Conservation (phyloP, 2,888 invertebrate species). For the Linnaemya vulpina region DNA sequence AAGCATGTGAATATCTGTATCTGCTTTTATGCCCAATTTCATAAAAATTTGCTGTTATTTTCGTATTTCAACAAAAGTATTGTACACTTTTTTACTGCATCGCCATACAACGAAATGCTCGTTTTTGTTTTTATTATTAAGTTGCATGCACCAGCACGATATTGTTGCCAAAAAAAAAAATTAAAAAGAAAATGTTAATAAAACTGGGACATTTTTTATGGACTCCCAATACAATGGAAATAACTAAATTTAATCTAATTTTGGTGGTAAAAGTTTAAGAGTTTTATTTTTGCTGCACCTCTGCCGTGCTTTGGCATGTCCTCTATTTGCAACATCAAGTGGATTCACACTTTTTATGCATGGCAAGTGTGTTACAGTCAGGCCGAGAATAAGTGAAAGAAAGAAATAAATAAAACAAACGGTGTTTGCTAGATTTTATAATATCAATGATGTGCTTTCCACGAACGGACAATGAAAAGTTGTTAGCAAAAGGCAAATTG, state of each 20-base stretch:
- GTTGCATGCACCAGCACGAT: constrained; percentile 21
- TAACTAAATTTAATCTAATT: constrained; percentile 19
- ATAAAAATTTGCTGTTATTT: constrained; percentile 38
- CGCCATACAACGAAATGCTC: constrained; percentile 3
- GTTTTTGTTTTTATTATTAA: constrained; percentile 17
- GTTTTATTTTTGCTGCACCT: neutral
- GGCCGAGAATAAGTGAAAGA: too few relatives aligned
- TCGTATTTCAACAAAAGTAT: constrained; percentile 48
- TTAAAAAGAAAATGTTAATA: too few relatives aligned
- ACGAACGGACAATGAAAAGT: too few relatives aligned
- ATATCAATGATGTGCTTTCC: too few relatives aligned
- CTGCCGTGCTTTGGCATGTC: neutral
- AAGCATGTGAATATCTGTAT: neutral
- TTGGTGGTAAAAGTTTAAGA: constrained; percentile 26
- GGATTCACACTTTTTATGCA: neutral
- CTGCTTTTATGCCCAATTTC: constrained; percentile 1
- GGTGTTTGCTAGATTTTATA: too few relatives aligned
- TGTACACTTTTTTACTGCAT: constrained; percentile 38
- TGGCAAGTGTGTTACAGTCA: too few relatives aligned
- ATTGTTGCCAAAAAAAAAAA: constrained; percentile 34
- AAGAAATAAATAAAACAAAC: too few relatives aligned
- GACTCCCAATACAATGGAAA: constrained; percentile 14
- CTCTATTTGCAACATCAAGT: neutral
- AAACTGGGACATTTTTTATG: constrained; percentile 26
- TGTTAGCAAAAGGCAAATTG: too few relatives aligned